Percentiles rank a stretch among this genome's conserved stretches.
Conservation (phyloP, 2,888 invertebrate species). For the Tuta absoluta region DNA sequence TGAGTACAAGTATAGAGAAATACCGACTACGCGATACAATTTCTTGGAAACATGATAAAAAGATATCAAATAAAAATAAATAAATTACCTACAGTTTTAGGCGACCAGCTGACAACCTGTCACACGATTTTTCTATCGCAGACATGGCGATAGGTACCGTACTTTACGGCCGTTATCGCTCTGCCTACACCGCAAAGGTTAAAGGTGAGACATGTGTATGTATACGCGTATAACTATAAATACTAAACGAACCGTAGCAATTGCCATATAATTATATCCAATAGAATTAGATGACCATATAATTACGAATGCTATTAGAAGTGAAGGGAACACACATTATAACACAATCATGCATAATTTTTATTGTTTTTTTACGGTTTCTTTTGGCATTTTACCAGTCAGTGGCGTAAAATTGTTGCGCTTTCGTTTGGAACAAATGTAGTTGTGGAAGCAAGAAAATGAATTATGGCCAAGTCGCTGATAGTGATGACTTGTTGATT, state of each 20-base stretch:
- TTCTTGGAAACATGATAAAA: too few relatives aligned
- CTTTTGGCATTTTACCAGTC: not conserved
- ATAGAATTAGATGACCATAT: conserved; percentile 43
- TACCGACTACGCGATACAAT: too few relatives aligned
- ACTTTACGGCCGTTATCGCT: too few relatives aligned
- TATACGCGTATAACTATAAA: conserved; percentile 10
- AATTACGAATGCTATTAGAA: conserved; percentile 2
- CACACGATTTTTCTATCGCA: too few relatives aligned
- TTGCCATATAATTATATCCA: conserved; percentile 46
- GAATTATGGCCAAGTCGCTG: not conserved
- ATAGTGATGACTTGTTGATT: not conserved
- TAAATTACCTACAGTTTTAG: too few relatives aligned
- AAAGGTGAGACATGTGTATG: too few relatives aligned
- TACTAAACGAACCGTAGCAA: conserved; percentile 46
- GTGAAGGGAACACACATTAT: conserved; percentile 17
- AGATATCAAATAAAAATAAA: too few relatives aligned
- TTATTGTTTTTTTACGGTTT: conserved; percentile 7
- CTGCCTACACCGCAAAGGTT: too few relatives aligned
- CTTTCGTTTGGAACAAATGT: not conserved
- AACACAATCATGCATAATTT: conserved; percentile 17
- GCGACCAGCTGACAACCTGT: too few relatives aligned
- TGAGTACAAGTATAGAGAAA: too few relatives aligned
- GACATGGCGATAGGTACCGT: too few relatives aligned
- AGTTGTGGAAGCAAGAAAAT: not conserved
- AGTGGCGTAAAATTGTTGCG: conserved; percentile 8